Evolutionary conservation across 2,797 vertebrate species (phyloP).

Genomic region (Falco peregrinus): DNA sequence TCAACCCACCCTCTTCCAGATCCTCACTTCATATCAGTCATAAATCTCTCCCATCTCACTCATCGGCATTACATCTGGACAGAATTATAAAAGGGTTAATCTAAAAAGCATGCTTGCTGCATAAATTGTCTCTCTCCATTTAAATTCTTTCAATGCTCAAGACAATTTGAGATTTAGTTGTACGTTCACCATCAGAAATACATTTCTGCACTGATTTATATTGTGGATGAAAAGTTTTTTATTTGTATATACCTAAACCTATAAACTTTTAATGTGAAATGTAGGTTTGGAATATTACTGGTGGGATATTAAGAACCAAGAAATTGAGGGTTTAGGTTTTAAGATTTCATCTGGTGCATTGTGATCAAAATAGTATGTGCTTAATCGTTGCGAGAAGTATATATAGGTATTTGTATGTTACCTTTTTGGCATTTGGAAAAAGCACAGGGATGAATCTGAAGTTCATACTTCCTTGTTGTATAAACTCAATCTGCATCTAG

Average conservation of each 20-base stretch:
- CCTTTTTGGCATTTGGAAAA: constrained; percentile 90
- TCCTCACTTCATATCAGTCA: constrained; percentile 9
- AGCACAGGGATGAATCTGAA: constrained; percentile 94
- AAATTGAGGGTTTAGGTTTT: constrained; percentile 1
- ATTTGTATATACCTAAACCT: constrained; percentile 12
- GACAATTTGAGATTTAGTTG: constrained; percentile 14
- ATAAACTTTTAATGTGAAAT: background rate
- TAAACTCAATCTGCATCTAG: constrained; percentile 96
- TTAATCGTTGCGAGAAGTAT: background rate
- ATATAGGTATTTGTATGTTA: constrained; percentile 47
- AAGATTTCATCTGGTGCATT: constrained; percentile 16
- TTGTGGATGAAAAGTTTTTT: constrained; percentile 11
- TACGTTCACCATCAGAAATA: constrained; percentile 5
- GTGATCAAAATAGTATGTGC: constrained; percentile 9
- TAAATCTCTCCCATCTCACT: constrained; percentile 53
- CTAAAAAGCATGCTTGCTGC: constrained; percentile 10
- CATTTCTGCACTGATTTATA: background rate
- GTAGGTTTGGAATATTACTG: constrained; percentile 3
- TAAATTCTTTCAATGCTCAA: constrained; percentile 22
- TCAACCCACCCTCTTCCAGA: constrained; percentile 17
- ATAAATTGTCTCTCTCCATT: background rate
- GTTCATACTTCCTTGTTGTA: constrained; percentile 95
- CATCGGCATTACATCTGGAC: constrained; percentile 30
- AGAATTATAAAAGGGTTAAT: constrained; percentile 57
- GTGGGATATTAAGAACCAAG: background rate